Conservation (phyloP, 2,797 vertebrate species). For the Anabas testudineus region DNA sequence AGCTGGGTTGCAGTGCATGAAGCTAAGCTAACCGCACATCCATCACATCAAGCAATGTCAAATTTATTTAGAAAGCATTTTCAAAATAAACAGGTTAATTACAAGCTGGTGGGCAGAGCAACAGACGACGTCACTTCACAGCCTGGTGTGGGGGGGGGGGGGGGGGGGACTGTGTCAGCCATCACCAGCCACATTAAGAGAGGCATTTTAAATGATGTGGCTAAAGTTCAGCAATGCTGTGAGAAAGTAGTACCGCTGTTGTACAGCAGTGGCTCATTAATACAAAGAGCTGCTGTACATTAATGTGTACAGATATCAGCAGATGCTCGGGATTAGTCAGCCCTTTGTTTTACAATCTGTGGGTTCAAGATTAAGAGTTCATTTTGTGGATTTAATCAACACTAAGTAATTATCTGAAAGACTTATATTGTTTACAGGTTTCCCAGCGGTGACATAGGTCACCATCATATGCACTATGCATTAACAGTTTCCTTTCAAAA, state of each 20-base stretch:
- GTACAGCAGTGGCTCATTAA: conserved; percentile 34
- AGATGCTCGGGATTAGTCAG: conserved; percentile 43
- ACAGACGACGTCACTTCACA: conserved; percentile 28
- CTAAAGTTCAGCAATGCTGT: conserved; percentile 12
- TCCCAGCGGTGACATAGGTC: conserved; percentile 2
- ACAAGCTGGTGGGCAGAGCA: conserved; percentile 33
- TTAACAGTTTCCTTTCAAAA: not conserved
- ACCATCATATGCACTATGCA: not conserved
- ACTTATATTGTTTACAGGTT: conserved; percentile 11
- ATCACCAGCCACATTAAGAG: conserved; percentile 45
- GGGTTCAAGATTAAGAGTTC: conserved; percentile 47
- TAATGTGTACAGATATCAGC: conserved; percentile 44
- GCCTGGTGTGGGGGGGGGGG: too few relatives aligned
- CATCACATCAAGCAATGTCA: conserved; percentile 45
- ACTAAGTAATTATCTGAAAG: conserved; percentile 32
- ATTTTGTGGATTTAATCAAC: conserved; percentile 40
- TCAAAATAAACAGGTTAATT: conserved; percentile 66
- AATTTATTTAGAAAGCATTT: conserved; percentile 47
- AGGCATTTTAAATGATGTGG: conserved; percentile 31
- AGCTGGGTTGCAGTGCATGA: not conserved
- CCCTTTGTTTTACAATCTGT: conserved; percentile 57
- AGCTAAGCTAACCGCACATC: conserved; percentile 44
- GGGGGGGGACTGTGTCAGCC: conserved; percentile 3
- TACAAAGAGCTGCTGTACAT: conserved; percentile 47
- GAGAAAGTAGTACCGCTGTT: conserved; percentile 33